A percentile compares a stretch with the other conserved stretches of the same genome.
These are phyloP conservation scores for Tyrophagus putrescentiae DNA, from an alignment of 1,140 invertebrate genomes.

Conservation along the genomic window DNA sequence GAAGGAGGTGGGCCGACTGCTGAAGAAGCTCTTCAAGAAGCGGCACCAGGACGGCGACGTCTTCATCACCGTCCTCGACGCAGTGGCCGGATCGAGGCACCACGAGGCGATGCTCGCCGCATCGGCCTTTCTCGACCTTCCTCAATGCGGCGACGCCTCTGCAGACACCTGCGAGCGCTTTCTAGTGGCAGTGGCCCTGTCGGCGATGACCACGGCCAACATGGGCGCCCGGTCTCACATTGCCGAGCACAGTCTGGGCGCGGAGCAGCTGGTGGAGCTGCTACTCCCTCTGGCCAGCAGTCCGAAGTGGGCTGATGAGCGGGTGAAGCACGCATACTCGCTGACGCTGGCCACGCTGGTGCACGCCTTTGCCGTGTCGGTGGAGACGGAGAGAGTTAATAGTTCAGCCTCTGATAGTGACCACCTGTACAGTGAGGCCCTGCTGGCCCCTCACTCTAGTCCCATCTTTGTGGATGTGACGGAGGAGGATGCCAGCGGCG, in stretches of 20 bases:
- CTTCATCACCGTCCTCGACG: conserved; percentile 21
- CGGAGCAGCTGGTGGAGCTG: neutral
- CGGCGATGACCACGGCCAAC: conserved; percentile 1
- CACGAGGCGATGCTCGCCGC: conserved; percentile 19
- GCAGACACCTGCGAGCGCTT: conserved; percentile 22
- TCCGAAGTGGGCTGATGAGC: conserved; percentile 19
- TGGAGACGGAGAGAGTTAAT: too few relatives aligned
- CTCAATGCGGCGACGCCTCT: conserved; percentile 13
- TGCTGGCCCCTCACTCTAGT: conserved; percentile 11
- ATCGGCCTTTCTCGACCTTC: conserved; percentile 19
- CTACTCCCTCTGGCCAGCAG: neutral
- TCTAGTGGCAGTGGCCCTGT: conserved; percentile 8
- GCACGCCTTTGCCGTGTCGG: neutral
- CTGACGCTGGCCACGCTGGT: conserved; percentile 19
- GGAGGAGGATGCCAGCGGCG: neutral
- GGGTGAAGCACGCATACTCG: conserved; percentile 16
- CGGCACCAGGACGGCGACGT: conserved; percentile 1
- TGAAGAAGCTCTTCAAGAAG: neutral
- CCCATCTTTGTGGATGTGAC: conserved; percentile 11
- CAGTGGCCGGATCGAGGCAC: conserved; percentile 20
- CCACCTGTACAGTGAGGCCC: neutral
- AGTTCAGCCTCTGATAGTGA: neutral
- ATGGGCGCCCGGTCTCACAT: neutral
- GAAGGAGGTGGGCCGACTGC: conserved; percentile 17
- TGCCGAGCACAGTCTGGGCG: neutral